Evolutionary conservation across 2,797 vertebrate species (phyloP), one percentile per base, ranked within the genome.

Genomic region (Cryptoblepharus egeriae): DNA sequence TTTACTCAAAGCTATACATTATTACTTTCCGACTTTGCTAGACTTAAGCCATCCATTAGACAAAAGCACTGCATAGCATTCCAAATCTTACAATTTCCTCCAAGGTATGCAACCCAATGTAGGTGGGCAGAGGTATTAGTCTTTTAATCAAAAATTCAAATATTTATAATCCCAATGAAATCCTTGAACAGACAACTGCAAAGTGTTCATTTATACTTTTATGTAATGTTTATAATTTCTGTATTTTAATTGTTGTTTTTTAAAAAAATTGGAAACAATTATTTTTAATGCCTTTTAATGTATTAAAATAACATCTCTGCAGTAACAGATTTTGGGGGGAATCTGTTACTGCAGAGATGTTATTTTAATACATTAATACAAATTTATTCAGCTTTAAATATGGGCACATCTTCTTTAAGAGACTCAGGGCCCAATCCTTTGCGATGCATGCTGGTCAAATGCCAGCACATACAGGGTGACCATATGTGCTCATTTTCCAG

Each of bases 1-100:
- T n/a, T 81, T 89, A 76, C 80, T 85, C 86, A 52, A 79, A 84
- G 0, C 69, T 87, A 73, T 74, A 85, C 52, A 83, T 81, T 82
- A 79, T 72, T 55, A 79, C 61, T 79, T 64, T 37, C 71, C 57
- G 65, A 58, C 49, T 9, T 75, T 60, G 77, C 68, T 65, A 79
- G 69, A 65, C 75, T 70, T 75, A 70, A 42, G 69, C 28, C 0
- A 1, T 63, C 22, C 49, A 3, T 39, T 79, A 30, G 16, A 24
- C 61, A 61, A 64, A 84, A 52, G 45, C 84, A 32, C 22, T 65
- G 18, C 26, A 39, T 39, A n/a, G 32, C 13, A n/a, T 69, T 35
- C 37, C 28, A 67, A 76, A 32, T 16, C 20, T 58, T 73, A 67
- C 52, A n/a, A 65, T 28, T 32, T 74, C 57, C 28, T 73, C 72